These are phyloP conservation scores for Pituophis catenifer DNA, from an alignment of 2,113 vertebrate genomes.

Conservation along the genomic window DNA sequence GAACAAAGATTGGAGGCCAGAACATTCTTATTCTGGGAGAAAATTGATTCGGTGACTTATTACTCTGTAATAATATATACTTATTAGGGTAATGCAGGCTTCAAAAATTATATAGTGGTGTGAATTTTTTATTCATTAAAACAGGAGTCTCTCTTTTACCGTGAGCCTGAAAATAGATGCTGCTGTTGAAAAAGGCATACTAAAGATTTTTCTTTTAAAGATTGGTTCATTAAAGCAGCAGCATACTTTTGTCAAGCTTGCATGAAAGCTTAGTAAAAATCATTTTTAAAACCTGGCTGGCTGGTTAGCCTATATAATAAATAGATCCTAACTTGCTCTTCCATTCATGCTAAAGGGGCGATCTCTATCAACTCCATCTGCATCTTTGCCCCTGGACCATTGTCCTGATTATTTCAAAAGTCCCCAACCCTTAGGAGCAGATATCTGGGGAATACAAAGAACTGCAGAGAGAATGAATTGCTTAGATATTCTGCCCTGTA, in stretches of 20 bases:
- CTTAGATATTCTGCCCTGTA: background rate
- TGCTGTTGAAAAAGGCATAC: background rate
- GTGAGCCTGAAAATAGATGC: background rate
- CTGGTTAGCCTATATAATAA: background rate
- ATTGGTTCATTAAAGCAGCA: background rate
- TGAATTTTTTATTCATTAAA: background rate
- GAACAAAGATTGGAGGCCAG: background rate
- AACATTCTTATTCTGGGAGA: background rate
- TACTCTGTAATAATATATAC: background rate
- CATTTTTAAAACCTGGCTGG: background rate
- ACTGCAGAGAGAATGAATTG: background rate
- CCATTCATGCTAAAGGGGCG: background rate
- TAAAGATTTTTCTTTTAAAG: background rate
- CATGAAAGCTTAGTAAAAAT: background rate
- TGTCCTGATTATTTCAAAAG: background rate
- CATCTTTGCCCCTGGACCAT: background rate
- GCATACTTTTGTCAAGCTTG: background rate
- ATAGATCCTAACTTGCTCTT: background rate
- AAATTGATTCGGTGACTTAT: background rate
- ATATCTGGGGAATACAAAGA: background rate
- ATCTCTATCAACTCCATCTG: background rate
- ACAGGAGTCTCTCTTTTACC: background rate
- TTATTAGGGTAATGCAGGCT: background rate
- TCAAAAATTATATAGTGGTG: background rate
- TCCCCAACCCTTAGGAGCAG: background rate